Evolutionary conservation across 2,113 vertebrate genomes (phyloP).

Genomic region (Semicossyphus pulcher): DNA sequence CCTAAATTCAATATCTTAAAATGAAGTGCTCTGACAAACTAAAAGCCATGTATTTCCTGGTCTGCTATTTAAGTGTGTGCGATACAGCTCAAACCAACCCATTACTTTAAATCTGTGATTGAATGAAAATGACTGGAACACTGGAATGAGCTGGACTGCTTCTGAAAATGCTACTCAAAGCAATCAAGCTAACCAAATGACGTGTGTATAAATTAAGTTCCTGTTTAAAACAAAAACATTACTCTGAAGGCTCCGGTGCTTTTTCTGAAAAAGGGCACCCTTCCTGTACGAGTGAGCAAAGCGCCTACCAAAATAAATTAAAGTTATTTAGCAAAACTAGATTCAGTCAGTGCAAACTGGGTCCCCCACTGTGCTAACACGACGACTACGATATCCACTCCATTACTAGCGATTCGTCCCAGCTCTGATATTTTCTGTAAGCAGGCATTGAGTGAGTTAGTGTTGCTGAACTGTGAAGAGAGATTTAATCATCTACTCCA

Average conservation of each 20-base stretch:
- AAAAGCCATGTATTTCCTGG: no score
- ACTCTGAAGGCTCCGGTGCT: not conserved
- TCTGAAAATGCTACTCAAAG: conserved; percentile 12
- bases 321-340: conserved; percentile 13
- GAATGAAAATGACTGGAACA: conserved; percentile 25
- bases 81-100: not conserved
- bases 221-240: not conserved
- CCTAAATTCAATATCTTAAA: not conserved
- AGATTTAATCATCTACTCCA: conserved; percentile 18
- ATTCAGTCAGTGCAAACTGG: conserved; percentile 4
- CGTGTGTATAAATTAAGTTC: conserved; percentile 3
- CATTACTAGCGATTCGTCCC: not conserved
- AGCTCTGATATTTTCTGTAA: conserved; percentile 11
- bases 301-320: not conserved
- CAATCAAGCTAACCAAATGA: conserved; percentile 1
- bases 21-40: conserved; percentile 6
- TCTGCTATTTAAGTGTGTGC: not conserved
- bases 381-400: not conserved
- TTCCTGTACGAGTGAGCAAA: conserved; percentile 8
- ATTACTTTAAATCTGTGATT: not conserved
- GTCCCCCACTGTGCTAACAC: conserved; percentile 3
- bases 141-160: conserved; percentile 25
- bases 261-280: no score
- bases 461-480: not conserved
- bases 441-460: conserved; percentile 35